Evolutionary conservation across 2,797 vertebrate genomes (phyloP), one percentile per base, ranked within the genome.

Genomic region (Mormyrops attenuatus): DNA sequence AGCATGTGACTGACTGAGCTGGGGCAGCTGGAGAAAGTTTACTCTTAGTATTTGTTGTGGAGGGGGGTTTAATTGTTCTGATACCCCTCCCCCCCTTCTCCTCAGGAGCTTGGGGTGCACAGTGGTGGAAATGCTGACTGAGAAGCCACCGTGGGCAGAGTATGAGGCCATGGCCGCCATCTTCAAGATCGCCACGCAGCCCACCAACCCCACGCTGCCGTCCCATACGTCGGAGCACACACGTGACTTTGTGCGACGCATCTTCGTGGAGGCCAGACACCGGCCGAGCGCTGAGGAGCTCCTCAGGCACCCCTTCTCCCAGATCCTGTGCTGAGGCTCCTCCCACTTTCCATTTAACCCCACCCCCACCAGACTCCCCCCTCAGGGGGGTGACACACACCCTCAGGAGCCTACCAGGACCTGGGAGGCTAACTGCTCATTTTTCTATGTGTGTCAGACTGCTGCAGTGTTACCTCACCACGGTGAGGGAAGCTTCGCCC

Each of bases 111-210:
- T 99, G 0, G 98, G 97, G 89, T 99, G 98, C 91, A 99, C 98
- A 0, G 98, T 99, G 93, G 98, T 99, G 91, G 98, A 99, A 93
- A 99, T 99, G 98, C 94, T 99, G 95, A 99, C 98, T 0, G 98
- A 99, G 94, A 99, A 99, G 90, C 98, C 98, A 20, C 98, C 98
- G 0, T 99, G 98, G 98, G 98, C 98, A 9, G 98, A 99, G 93
- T 99, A 96, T 60, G 98, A 99, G 93, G 98, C 98, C 92, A 99
- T 99, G 98, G 98, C 98, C 0, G 98, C 98, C 91, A 99, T 99
- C 92, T 99, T 99, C 95, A 99, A 99, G 95, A 99, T 99, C 0
- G 98, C 98, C 93, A 99, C 98, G 1, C 98, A 99, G 91, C 98
- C 98, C 50, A 99, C 98, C 89, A 99, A 99, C 92, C 98, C 98